A percentile compares a stretch with the other conserved stretches of the same genome.
These are phyloP conservation scores for Tethea ocularis DNA, from an alignment of 2,888 invertebrate genomes.

Conservation along the genomic window DNA sequence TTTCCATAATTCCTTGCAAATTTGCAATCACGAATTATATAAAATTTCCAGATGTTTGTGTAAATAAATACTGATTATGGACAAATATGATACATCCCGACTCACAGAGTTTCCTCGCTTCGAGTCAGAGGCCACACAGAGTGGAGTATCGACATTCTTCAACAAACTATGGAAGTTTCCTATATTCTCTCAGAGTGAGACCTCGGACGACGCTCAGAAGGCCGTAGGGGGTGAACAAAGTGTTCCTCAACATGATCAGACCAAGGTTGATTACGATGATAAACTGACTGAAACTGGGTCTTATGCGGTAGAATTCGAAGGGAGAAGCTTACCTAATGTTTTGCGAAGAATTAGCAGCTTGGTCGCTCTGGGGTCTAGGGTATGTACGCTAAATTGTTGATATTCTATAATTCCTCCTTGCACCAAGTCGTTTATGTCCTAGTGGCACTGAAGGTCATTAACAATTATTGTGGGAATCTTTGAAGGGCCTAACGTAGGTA, in stretches of 20 bases:
- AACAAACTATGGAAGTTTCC: constrained; percentile 89
- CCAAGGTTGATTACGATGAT: constrained; percentile 53
- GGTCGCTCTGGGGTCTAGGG: constrained; percentile 91
- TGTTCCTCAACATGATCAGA: constrained; percentile 39
- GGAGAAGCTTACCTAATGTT: constrained; percentile 93
- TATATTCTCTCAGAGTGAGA: constrained; percentile 79
- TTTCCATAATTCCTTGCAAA: no score
- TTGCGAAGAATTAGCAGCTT: constrained; percentile 94
- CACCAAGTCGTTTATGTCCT: not conserved
- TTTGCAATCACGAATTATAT: not conserved
- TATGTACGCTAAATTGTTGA: constrained; percentile 67
- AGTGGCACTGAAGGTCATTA: not conserved
- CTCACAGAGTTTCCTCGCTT: constrained; percentile 84
- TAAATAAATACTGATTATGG: constrained; percentile 48
- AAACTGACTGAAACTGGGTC: constrained; percentile 61
- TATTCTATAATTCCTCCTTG: no score
- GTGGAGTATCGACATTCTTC: constrained; percentile 88
- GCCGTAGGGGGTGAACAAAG: constrained; percentile 44
- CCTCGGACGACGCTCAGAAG: constrained; percentile 38
- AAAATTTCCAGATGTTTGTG: not conserved
- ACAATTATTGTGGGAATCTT: no score
- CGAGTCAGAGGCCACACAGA: constrained; percentile 89
- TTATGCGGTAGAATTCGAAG: constrained; percentile 85
- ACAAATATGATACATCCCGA: constrained; percentile 75
- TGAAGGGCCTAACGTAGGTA: no score